Conservation (phyloP, 2,113 vertebrate genomes). For the Nestor notabilis region DNA sequence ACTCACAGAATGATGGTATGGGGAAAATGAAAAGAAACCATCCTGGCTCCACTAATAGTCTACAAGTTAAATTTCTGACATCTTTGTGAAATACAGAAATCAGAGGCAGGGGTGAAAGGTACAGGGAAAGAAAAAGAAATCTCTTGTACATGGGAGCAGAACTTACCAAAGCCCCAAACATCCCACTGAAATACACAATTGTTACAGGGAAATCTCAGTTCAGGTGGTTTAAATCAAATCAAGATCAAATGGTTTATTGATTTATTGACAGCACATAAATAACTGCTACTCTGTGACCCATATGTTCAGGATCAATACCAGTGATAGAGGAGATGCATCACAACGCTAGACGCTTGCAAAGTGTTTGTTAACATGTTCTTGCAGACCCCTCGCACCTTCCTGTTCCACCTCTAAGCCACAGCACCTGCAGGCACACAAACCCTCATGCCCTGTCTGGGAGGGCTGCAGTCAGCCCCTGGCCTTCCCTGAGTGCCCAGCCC, state of each 20-base stretch:
- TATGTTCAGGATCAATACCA: neutral
- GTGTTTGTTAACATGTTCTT: neutral
- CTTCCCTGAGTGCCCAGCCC: accelerated
- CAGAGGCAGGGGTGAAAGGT: accelerated
- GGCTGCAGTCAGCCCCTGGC: neutral
- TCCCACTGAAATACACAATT: neutral
- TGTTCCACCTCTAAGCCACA: accelerated
- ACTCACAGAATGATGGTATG: neutral
- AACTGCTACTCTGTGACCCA: neutral
- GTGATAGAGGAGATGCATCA: neutral
- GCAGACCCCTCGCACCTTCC: neutral
- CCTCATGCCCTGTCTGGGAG: accelerated
- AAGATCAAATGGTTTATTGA: neutral
- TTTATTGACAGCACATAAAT: neutral
- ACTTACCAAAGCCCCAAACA: neutral
- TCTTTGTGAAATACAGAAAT: neutral
- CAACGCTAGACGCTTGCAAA: neutral
- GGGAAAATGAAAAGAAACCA: neutral
- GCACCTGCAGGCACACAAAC: accelerated
- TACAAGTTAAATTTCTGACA: neutral
- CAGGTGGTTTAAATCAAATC: neutral
- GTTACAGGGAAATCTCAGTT: neutral
- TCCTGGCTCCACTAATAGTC: neutral
- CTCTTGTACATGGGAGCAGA: neutral
- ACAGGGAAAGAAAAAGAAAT: neutral